Evolutionary conservation across 2,888 invertebrate species (phyloP).

Genomic region (Mylabris sibirica): DNA sequence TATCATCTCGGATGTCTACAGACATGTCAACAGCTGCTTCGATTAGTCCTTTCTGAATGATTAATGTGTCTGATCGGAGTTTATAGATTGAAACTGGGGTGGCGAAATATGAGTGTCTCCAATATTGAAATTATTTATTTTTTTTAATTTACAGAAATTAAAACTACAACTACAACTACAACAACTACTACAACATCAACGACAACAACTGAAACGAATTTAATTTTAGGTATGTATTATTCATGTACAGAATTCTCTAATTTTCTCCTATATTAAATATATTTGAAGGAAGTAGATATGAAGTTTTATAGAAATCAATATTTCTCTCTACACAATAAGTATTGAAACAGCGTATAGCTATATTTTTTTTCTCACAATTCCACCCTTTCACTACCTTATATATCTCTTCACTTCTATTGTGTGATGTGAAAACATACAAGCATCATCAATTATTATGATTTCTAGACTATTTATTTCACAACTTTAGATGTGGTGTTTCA

Average conservation of each 20-base stretch:
- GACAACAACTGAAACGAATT: slow-evolving; percentile 46
- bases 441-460: slow-evolving; percentile 11
- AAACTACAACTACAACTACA: slow-evolving; percentile 56
- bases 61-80: slow-evolving; percentile 7
- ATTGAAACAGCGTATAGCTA: neutral
- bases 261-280: neutral
- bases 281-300: neutral
- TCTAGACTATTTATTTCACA: neutral
- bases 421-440: neutral
- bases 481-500: neutral
- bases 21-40: slow-evolving; percentile 13
- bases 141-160: slow-evolving; percentile 55
- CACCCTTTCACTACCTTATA: neutral
- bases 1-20: slow-evolving; percentile 13
- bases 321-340: slow-evolving; percentile 13
- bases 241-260: neutral
- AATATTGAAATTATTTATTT: slow-evolving; percentile 5
- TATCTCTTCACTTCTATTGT: neutral
- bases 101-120: neutral
- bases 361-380: neutral
- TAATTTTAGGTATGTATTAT: slow-evolving; percentile 46
- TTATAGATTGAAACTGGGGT: neutral
- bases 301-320: slow-evolving; percentile 12
- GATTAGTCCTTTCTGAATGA: slow-evolving; percentile 16
- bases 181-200: slow-evolving; percentile 47